Conservation (phyloP, 2,797 vertebrate genomes). For the Melanogrammus aeglefinus region DNA sequence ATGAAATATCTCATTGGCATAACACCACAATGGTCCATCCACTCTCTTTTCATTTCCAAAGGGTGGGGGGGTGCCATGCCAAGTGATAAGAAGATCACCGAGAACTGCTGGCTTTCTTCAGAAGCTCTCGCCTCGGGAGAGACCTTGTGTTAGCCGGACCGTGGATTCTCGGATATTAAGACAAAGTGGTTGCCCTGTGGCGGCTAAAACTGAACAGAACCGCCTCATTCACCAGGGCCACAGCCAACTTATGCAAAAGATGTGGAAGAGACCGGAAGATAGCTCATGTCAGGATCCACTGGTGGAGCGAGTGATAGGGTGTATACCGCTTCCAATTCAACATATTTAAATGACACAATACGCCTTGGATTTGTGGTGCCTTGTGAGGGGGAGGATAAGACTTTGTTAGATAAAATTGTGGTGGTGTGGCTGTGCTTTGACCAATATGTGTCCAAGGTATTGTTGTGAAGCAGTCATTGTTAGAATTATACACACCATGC, state of each 20-base stretch:
- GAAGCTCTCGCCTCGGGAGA: background rate
- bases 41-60: constrained; percentile 9
- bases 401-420: too few species aligned
- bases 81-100: background rate
- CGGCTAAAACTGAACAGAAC: constrained; percentile 7
- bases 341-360: background rate
- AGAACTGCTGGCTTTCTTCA: constrained; percentile 6
- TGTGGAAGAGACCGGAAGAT: constrained; percentile 9
- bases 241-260: constrained; percentile 10
- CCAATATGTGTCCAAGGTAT: constrained; percentile 16
- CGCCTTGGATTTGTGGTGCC: too few species aligned
- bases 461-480: too few species aligned
- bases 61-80: too few species aligned
- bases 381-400: too few species aligned
- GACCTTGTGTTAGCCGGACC: constrained; percentile 11
- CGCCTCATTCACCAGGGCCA: constrained; percentile 12
- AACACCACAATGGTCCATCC: constrained; percentile 7
- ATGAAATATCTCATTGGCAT: background rate
- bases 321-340: background rate
- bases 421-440: background rate
- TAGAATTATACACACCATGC: too few species aligned
- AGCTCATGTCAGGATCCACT: constrained; percentile 9
- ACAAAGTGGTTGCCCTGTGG: background rate
- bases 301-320: constrained; percentile 6
- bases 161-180: constrained; percentile 3